Evolutionary conservation across 1,140 invertebrate genomes (phyloP).

Genomic region (Rhagoletis zephyria): DNA sequence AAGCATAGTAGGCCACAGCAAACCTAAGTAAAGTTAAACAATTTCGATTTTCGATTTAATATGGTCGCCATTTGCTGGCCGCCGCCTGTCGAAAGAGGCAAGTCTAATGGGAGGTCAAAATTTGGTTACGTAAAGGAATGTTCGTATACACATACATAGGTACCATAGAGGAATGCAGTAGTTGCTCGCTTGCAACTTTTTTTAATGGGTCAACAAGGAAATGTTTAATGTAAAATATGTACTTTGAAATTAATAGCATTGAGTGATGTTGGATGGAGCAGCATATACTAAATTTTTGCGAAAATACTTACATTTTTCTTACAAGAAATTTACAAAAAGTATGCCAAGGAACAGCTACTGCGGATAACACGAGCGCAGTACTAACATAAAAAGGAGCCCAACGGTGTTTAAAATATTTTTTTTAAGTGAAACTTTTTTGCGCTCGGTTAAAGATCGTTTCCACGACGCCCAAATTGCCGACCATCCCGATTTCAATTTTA

Average conservation of each 20-base stretch:
- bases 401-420: too few species aligned
- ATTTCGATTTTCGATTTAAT: slow-evolving; percentile 48
- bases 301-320: too few species aligned
- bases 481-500: too few species aligned
- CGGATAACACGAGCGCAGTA: too few species aligned
- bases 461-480: too few species aligned
- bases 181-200: background rate
- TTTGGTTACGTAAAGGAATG: background rate
- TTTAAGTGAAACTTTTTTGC: too few species aligned
- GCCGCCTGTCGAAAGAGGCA: background rate
- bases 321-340: too few species aligned
- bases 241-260: slow-evolving; percentile 42
- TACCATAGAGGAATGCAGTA: background rate
- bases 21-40: slow-evolving; percentile 39
- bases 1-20: background rate
- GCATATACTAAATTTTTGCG: background rate
- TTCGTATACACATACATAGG: background rate
- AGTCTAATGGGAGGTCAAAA: background rate
- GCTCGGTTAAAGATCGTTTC: too few species aligned
- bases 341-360: too few species aligned
- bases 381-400: too few species aligned
- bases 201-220: slow-evolving; percentile 13
- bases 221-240: slow-evolving; percentile 47
- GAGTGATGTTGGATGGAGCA: background rate
- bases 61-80: slow-evolving; percentile 12